Percentiles rank a stretch among this genome's conserved stretches.
Evolutionary conservation across 2,113 vertebrate species (phyloP).

Genomic region (Cheirogaleus medius): DNA sequence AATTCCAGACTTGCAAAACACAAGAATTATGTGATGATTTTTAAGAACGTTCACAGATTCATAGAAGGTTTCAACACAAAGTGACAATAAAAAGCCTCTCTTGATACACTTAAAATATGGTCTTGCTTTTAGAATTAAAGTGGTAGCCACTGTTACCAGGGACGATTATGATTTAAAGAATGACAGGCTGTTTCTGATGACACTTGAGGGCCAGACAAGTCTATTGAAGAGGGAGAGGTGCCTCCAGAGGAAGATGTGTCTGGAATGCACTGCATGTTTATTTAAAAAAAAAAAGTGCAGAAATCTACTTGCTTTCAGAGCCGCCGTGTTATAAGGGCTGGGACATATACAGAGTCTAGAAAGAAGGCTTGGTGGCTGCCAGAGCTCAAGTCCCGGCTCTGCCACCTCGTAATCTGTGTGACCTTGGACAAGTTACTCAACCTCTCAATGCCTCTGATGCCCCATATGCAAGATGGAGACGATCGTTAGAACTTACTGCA

Average conservation of each 20-base stretch:
- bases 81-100: background rate
- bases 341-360: fast-evolving
- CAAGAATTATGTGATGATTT: background rate
- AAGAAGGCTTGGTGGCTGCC: background rate
- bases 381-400: background rate
- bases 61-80: background rate
- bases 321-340: background rate
- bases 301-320: background rate
- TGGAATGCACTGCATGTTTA: background rate
- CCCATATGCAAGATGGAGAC: background rate
- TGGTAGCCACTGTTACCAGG: background rate
- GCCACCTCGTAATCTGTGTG: background rate
- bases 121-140: conserved; percentile 20
- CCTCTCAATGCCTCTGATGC: background rate
- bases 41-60: background rate
- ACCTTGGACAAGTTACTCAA: background rate
- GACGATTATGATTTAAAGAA: background rate
- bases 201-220: background rate
- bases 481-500: background rate
- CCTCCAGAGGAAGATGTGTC: background rate
- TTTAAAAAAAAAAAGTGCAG: background rate
- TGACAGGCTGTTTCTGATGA: background rate
- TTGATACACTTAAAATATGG: background rate
- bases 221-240: background rate
- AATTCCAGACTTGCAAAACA: background rate